Base-by-base conservation (phyloP, 2,113 vertebrate genomes). In the Laterallus jamaicensis region DNA sequence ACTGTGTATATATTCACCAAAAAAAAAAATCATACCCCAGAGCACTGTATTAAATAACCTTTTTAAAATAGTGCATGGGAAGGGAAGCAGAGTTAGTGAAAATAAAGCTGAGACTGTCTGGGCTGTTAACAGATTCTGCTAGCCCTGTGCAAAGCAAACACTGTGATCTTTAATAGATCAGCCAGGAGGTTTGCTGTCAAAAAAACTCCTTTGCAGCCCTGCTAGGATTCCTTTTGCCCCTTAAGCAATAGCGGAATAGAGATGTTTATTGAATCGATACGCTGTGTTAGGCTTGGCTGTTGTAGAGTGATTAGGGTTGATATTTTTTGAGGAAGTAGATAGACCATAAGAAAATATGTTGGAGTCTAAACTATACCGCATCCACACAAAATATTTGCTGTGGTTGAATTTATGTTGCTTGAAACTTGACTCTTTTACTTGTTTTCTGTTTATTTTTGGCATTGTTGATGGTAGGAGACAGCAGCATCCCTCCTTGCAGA, bases 261-360 rank as follows among this genome's bases (percentile, higher is more conserved):
- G 84, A 76, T 79, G 54, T 87, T 91, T 95, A 55, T 75, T 69
- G 82, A 91, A 58, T 16, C 85, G 86, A 69, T 94, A n/a, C 6
- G 28, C 74, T 92, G 35, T 84, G 59, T 91, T 87, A 85, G 84
- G 59, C 70, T 95, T 85, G 92, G 78, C 87, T 91, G 69, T 68
- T 90, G 86, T 12, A 52, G n/a, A 42, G 50, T 32, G 89, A 59
- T 91, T 80, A 28, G 32, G 54, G 74, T 63, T 93, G 93, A 92
- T 94, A 25, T 37, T 80, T 87, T 85, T 63, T 85, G 69, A 77
- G 96, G 93, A 97, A 96, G 75, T 67, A 87, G 70, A 82, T 16
- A 92, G 78, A 82, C 91, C 70, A 8, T 82, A 74, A 90, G 85
- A 90, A 94, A 96, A 92, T 71, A 52, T 5, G 2, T 37, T 92